Evolutionary conservation across 30 jellyfish, hydroid and myxozoan genomes (phyloP).

Genomic region (Catostylus mosaicus): DNA sequence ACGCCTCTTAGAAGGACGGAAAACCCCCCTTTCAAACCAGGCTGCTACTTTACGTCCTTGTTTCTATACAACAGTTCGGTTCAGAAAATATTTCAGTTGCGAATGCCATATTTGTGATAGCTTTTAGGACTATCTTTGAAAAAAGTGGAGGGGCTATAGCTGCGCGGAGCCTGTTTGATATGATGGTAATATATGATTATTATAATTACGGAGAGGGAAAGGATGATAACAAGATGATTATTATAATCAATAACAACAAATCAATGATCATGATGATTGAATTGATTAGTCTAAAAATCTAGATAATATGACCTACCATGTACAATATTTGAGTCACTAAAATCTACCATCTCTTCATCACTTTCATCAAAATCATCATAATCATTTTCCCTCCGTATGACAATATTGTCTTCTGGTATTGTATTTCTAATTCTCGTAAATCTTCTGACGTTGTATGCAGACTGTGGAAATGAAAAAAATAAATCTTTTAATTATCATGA

Average conservation of each 20-base stretch:
- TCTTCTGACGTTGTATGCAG: constrained; percentile 52
- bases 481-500: no score
- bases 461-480: constrained; percentile 7
- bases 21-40: no score
- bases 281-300: background rate
- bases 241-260: background rate
- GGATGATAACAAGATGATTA: background rate
- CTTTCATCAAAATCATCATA: background rate
- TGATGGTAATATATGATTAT: background rate
- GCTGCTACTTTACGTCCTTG: no score
- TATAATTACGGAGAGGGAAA: background rate
- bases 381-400: background rate
- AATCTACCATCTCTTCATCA: constrained; percentile 9
- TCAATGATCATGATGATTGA: background rate
- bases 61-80: no score
- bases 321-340: constrained; percentile 4
- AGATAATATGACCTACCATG: constrained; percentile 48
- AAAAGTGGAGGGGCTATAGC: no score
- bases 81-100: no score
- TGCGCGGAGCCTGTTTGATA: no score
- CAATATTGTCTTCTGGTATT: constrained; percentile 1
- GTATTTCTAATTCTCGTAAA: background rate
- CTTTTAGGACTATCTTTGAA: no score
- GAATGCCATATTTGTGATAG: no score
- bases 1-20: no score